A percentile compares a stretch with the other conserved stretches of the same genome.
phyloP scores from a whole-genome alignment of 2,113 vertebrate species.

The Erinaceus europaeus region DNA sequence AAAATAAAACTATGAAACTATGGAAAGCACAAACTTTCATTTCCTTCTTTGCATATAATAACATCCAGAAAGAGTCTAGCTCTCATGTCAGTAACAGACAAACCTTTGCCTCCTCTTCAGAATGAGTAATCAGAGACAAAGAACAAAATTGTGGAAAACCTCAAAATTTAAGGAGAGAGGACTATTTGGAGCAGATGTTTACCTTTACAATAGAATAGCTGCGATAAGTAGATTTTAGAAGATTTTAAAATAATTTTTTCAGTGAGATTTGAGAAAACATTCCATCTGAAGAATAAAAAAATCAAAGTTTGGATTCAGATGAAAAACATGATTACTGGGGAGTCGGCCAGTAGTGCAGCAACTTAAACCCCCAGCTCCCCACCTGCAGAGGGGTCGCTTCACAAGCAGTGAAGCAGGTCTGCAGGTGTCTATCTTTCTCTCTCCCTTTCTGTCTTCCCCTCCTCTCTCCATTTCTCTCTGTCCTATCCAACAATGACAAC shows the following conservation, averaged over 20 bases:
- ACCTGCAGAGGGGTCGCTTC: no score
- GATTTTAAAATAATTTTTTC: neutral
- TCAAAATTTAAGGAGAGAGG: neutral
- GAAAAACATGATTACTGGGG: no score
- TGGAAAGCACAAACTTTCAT: neutral
- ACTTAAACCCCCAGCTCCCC: no score
- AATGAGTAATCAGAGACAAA: slow-evolving; percentile 9
- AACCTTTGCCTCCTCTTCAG: neutral
- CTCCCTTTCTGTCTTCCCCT: no score
- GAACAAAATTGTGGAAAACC: neutral
- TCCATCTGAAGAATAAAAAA: neutral
- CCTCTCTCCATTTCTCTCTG: no score
- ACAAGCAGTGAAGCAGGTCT: no score
- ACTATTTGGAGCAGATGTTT: neutral
- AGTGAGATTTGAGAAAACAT: neutral
- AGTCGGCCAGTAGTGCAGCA: no score
- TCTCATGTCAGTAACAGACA: neutral
- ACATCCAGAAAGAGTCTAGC: neutral
- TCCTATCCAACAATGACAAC: no score
- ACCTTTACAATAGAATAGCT: neutral
- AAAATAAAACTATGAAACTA: slow-evolving; percentile 36
- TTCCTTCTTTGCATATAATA: neutral
- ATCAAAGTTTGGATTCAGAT: neutral
- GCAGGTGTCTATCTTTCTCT: no score
- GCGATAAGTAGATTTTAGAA: neutral